Conservation (phyloP, 2,113 vertebrate species). For the Mola mola region DNA sequence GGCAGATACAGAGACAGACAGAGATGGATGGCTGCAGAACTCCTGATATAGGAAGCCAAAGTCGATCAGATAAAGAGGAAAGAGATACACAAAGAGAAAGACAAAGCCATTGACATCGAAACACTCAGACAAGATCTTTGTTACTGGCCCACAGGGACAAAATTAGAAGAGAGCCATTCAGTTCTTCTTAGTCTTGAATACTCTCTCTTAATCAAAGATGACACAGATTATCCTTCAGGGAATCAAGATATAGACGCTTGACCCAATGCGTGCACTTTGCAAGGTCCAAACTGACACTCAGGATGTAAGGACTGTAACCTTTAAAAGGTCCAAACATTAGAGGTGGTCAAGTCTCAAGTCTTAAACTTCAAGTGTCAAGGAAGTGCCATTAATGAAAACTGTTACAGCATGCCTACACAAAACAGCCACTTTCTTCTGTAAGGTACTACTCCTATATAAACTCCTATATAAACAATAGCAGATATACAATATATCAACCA, state of each 20-base stretch:
- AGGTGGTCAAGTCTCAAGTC: no score
- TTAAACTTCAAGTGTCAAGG: no score
- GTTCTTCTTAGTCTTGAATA: slow-evolving; percentile 39
- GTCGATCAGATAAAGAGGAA: slow-evolving; percentile 58
- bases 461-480: no score
- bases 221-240: slow-evolving; percentile 21
- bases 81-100: slow-evolving; percentile 20
- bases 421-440: no score
- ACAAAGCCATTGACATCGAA: slow-evolving; percentile 29
- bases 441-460: no score
- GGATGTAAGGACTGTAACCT: slow-evolving; percentile 7
- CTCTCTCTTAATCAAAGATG: slow-evolving; percentile 29
- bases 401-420: no score
- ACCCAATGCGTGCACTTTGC: slow-evolving; percentile 7
- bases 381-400: no score
- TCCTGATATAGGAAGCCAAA: slow-evolving; percentile 33
- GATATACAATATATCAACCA: no score
- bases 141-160: slow-evolving; percentile 54
- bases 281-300: slow-evolving; percentile 11
- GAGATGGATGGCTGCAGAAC: slow-evolving; percentile 58
- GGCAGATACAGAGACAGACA: slow-evolving; percentile 20
- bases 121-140: slow-evolving; percentile 31
- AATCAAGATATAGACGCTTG: slow-evolving; percentile 17
- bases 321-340: slow-evolving; percentile 18
- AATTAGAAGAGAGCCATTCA: slow-evolving; percentile 40